Evolutionary conservation across 1,140 invertebrate species (phyloP).

Genomic region (Philopotamus ludificatus): DNA sequence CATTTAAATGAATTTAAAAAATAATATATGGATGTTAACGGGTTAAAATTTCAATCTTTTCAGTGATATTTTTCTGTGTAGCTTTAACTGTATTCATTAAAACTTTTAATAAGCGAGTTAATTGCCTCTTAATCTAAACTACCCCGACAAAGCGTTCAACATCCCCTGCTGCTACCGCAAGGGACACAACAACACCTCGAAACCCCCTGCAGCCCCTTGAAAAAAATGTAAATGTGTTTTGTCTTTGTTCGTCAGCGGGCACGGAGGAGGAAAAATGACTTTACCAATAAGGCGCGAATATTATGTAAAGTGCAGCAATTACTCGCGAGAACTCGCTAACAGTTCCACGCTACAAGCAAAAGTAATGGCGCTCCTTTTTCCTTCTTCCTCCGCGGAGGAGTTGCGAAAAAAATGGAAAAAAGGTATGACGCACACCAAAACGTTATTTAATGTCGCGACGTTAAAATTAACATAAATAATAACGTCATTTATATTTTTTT

Average conservation of each 20-base stretch:
- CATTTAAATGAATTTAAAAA: too few species aligned
- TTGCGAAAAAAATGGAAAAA: conserved; percentile 25
- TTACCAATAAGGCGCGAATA: conserved; percentile 41
- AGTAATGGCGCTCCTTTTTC: conserved; percentile 25
- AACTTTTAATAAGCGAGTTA: not conserved
- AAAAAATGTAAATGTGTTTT: conserved; percentile 27
- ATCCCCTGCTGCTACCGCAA: not conserved
- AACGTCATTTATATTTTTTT: conserved; percentile 42
- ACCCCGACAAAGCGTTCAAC: not conserved
- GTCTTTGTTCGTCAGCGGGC: conserved; percentile 4
- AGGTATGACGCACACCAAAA: conserved; percentile 40
- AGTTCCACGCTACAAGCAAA: conserved; percentile 25
- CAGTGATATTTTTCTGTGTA: too few species aligned
- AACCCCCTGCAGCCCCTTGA: not conserved
- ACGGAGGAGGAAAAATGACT: conserved; percentile 33
- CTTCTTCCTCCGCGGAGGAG: conserved; percentile 2
- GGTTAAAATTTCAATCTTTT: too few species aligned
- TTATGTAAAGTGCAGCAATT: conserved; percentile 43
- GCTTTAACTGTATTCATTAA: too few species aligned
- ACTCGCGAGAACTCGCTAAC: conserved; percentile 37
- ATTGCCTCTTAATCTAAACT: not conserved
- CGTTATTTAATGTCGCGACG: conserved; percentile 42
- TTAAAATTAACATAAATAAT: conserved; percentile 43
- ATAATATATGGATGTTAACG: too few species aligned
- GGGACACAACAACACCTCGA: not conserved